Evolutionary conservation across 1,140 invertebrate genomes (phyloP).

Genomic region (Diuraphis noxia): DNA sequence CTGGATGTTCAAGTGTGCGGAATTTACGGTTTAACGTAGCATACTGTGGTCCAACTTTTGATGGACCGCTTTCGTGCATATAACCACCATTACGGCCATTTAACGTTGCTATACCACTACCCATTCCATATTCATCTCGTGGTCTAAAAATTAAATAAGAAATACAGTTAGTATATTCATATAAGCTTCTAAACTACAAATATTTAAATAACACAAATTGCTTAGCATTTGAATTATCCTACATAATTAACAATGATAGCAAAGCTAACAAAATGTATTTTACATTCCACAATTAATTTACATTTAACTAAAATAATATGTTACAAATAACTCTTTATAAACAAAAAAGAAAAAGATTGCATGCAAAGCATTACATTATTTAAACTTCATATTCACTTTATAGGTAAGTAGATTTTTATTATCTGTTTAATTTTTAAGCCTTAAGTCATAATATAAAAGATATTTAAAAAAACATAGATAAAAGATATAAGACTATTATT

Average conservation of each 20-base stretch:
- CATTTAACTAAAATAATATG: neutral
- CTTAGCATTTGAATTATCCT: neutral
- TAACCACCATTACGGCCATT: conserved; percentile 42
- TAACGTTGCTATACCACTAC: conserved; percentile 61
- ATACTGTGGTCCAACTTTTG: conserved; percentile 70
- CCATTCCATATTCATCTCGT: conserved; percentile 63
- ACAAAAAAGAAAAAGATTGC: neutral
- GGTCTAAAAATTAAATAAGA: conserved; percentile 63
- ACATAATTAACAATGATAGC: neutral
- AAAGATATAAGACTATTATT: neutral
- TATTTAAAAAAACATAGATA: neutral
- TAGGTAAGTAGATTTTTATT: neutral
- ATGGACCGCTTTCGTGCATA: conserved; percentile 59
- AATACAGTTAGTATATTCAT: conserved; percentile 60
- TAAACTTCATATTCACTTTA: neutral
- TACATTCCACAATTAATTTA: conserved; percentile 22
- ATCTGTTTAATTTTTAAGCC: neutral
- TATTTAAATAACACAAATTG: neutral
- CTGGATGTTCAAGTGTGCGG: conserved; percentile 58
- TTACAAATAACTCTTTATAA: neutral
- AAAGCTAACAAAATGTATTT: conserved; percentile 17
- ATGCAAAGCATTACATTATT: neutral
- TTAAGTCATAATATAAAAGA: too few relatives aligned
- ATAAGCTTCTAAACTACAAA: conserved; percentile 3
- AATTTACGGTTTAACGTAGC: conserved; percentile 64